These are phyloP conservation scores for Hipposideros larvatus DNA, from an alignment of 2,797 vertebrate genomes.

Conservation along the genomic window DNA sequence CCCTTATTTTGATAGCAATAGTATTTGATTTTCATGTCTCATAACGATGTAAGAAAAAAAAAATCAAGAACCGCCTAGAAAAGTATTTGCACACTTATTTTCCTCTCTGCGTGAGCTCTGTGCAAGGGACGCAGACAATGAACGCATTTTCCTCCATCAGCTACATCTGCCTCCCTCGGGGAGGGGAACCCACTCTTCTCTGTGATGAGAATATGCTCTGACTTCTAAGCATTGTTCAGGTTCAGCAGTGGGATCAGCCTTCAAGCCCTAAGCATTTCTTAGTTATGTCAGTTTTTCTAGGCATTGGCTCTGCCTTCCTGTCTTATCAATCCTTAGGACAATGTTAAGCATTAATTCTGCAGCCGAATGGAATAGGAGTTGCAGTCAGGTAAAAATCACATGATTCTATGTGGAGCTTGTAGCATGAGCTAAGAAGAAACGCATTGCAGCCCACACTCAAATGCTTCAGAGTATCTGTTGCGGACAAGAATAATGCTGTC, in stretches of 20 bases:
- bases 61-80: conserved; percentile 26
- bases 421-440: not conserved
- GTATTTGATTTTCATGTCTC: conserved; percentile 54
- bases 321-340: not conserved
- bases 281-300: not conserved
- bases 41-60: conserved; percentile 56
- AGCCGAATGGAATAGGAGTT: not conserved
- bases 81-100: conserved; percentile 41
- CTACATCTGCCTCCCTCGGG: not conserved
- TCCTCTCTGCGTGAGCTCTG: not conserved
- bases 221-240: not conserved
- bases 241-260: not conserved
- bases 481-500: not conserved
- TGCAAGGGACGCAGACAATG: conserved; percentile 12
- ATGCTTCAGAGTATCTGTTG: not conserved
- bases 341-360: not conserved
- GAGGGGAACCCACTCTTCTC: not conserved
- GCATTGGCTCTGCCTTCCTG: conserved; percentile 47
- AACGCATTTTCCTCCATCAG: not conserved
- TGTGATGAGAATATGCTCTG: conserved; percentile 3
- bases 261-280: not conserved
- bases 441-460: not conserved
- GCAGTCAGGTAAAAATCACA: not conserved
- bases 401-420: not conserved
- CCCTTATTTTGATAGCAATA: conserved; percentile 44